Evolutionary conservation across 2,113 vertebrate species (phyloP).

Genomic region (Cathartes aura): DNA sequence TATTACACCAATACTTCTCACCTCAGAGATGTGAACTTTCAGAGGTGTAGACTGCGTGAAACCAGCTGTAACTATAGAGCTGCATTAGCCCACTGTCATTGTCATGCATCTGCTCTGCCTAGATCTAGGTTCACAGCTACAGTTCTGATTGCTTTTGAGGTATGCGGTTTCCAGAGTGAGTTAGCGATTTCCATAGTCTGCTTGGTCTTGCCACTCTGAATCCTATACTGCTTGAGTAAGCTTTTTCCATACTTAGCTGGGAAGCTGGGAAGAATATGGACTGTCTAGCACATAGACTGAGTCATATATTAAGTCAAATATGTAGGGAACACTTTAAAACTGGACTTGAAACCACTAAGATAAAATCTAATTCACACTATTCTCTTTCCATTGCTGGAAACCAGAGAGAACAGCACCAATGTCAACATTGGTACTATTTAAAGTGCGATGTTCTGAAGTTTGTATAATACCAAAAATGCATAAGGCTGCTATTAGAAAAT

Average conservation of each 20-base stretch:
- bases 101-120: not conserved
- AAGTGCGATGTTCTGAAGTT: not conserved
- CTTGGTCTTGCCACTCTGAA: not conserved
- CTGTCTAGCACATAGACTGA: not conserved
- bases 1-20: not conserved
- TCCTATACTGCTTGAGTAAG: not conserved
- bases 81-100: not conserved
- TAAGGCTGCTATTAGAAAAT: not conserved
- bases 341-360: not conserved
- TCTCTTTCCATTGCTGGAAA: not conserved
- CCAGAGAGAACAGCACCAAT: not conserved
- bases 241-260: constrained; percentile 9
- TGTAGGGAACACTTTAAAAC: not conserved
- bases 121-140: not conserved
- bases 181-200: constrained; percentile 22
- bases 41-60: not conserved
- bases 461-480: not conserved
- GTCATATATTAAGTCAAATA: not conserved
- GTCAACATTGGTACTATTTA: not conserved
- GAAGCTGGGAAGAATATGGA: not conserved
- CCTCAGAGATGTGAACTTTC: not conserved
- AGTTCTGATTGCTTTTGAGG: constrained; percentile 32
- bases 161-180: not conserved
- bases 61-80: not conserved
- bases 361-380: not conserved